These are phyloP conservation scores for Pristionchus exspectatus DNA, from an alignment of 2,888 invertebrate species.

Conservation along the genomic window DNA sequence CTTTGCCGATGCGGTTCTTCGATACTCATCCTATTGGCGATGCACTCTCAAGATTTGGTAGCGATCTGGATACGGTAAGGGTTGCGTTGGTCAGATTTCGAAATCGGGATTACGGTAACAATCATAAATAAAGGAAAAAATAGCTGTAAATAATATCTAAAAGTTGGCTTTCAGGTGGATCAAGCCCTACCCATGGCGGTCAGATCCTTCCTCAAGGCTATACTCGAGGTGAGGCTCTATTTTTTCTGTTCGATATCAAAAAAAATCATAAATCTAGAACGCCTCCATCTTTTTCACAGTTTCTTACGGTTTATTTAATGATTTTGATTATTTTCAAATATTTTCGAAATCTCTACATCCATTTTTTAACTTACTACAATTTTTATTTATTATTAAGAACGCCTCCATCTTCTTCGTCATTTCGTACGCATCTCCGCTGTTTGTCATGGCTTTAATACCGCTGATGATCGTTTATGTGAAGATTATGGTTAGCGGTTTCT, in stretches of 20 bases:
- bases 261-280: slow-evolving; percentile 9
- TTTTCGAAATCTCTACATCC: too few relatives aligned
- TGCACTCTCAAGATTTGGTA: slow-evolving; percentile 71
- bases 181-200: neutral
- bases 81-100: too few relatives aligned
- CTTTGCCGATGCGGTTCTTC: slow-evolving; percentile 78
- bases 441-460: slow-evolving; percentile 67
- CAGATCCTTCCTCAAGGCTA: neutral
- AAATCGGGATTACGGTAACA: too few relatives aligned
- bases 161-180: neutral
- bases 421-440: slow-evolving; percentile 65
- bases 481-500: slow-evolving; percentile 62
- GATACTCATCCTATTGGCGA: slow-evolving; percentile 79
- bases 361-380: too few relatives aligned
- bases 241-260: neutral
- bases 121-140: too few relatives aligned
- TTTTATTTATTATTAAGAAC: too few relatives aligned
- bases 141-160: neutral
- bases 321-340: too few relatives aligned
- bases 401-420: slow-evolving; percentile 61
- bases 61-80: slow-evolving; percentile 60
- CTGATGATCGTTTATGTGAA: slow-evolving; percentile 66
- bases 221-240: neutral
- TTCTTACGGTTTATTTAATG: slow-evolving; percentile 53
- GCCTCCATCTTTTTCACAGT: slow-evolving; percentile 61